Conservation (phyloP, 2,888 invertebrate genomes). For the Tinea trinotella region DNA sequence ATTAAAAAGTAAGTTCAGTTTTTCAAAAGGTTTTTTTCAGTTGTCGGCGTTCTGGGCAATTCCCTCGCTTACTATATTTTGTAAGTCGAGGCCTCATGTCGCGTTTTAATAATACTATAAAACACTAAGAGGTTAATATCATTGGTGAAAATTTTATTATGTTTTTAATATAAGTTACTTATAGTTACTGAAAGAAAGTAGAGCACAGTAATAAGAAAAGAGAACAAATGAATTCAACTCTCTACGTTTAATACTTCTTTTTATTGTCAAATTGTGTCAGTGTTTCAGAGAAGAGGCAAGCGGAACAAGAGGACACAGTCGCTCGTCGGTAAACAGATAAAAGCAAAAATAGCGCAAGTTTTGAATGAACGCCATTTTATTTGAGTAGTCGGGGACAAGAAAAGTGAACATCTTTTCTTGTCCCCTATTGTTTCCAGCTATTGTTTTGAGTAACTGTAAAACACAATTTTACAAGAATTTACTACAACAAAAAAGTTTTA, state of each 20-base stretch:
- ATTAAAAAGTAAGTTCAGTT: too few relatives aligned
- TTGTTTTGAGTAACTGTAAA: conserved; percentile 12
- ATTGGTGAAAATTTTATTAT: too few relatives aligned
- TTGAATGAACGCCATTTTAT: conserved; percentile 19
- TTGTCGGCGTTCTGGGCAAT: too few relatives aligned
- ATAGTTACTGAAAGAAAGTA: conserved; percentile 10
- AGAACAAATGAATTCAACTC: conserved; percentile 1
- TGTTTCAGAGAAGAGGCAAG: conserved; percentile 18
- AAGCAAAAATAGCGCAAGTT: conserved; percentile 17
- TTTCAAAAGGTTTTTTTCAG: too few relatives aligned
- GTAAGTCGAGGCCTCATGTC: too few relatives aligned
- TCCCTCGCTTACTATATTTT: too few relatives aligned
- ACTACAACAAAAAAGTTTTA: background rate
- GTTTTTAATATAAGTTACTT: background rate
- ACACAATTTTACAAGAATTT: conserved; percentile 13
- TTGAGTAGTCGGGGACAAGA: conserved; percentile 17
- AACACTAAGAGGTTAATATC: too few relatives aligned
- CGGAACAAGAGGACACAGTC: conserved; percentile 14
- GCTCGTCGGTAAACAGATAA: conserved; percentile 20
- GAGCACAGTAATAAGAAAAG: conserved; percentile 4
- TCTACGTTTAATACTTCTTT: conserved; percentile 8
- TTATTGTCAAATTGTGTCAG: conserved; percentile 17
- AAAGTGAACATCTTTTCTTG: too few relatives aligned
- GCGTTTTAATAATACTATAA: too few relatives aligned
- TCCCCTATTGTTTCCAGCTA: background rate